Percentiles rank a stretch among this genome's conserved stretches.
phyloP scores from a whole-genome alignment of 2,113 vertebrate genomes.

The Gavialis gangeticus region DNA sequence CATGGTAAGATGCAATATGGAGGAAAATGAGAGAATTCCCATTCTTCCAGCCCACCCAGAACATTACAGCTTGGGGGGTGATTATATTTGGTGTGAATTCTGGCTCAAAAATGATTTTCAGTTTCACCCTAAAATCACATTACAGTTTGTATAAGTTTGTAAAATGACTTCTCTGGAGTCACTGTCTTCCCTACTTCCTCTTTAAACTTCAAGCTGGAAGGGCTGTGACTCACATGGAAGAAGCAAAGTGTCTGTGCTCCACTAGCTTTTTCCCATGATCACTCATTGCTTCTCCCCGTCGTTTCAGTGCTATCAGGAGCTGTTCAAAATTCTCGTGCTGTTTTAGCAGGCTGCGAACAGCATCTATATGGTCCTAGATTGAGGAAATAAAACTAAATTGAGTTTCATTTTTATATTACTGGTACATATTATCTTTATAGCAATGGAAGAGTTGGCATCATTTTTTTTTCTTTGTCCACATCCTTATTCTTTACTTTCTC shows the following conservation, averaged over 20 bases:
- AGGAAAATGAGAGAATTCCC: accelerated
- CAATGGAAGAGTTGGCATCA: not conserved
- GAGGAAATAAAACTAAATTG: not conserved
- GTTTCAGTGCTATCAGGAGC: constrained; percentile 81
- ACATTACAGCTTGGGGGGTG: not conserved
- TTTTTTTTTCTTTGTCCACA: not conserved
- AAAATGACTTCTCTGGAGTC: not conserved
- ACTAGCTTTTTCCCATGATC: constrained; percentile 77
- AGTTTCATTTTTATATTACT: not conserved
- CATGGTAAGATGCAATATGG: not conserved
- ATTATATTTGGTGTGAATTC: not conserved
- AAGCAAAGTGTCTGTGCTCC: constrained; percentile 76
- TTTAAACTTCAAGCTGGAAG: not conserved
- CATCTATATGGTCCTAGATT: constrained; percentile 84
- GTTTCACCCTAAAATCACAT: not conserved
- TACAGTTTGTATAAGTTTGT: not conserved
- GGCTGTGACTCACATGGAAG: constrained; percentile 69
- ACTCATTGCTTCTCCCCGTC: constrained; percentile 75
- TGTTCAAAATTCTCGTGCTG: constrained; percentile 84
- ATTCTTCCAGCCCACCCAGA: accelerated
- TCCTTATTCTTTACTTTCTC: not conserved
- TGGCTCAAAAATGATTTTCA: not conserved
- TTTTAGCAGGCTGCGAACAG: constrained; percentile 82
- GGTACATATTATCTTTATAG: not conserved
- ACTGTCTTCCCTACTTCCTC: not conserved